Conservation (phyloP, 2,888 invertebrate genomes). For the Loripinus fragilis region DNA sequence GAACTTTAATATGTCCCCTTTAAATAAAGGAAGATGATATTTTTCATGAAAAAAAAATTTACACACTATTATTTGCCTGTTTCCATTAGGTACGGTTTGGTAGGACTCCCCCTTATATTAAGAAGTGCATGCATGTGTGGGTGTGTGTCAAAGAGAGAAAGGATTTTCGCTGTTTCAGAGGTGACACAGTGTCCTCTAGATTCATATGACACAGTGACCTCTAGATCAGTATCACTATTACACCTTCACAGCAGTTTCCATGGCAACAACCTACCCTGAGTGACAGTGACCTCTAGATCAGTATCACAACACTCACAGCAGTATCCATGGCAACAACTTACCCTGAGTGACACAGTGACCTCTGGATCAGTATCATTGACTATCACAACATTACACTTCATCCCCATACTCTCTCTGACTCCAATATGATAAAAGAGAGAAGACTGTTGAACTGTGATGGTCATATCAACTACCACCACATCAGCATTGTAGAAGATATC, state of each 20-base stretch:
- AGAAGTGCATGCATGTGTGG: too few relatives aligned
- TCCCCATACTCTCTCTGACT: constrained; percentile 98
- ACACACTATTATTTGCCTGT: too few relatives aligned
- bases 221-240: constrained; percentile 90
- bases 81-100: too few relatives aligned
- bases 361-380: constrained; percentile 90
- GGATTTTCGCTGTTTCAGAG: too few relatives aligned
- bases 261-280: too few relatives aligned
- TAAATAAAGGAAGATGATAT: too few relatives aligned
- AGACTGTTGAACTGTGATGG: constrained; percentile 93
- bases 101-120: too few relatives aligned
- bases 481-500: constrained; percentile 99
- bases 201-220: constrained; percentile 89
- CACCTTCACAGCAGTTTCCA: constrained; percentile 92
- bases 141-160: too few relatives aligned
- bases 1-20: too few relatives aligned
- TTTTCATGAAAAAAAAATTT: too few relatives aligned
- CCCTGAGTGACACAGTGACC: constrained; percentile 94
- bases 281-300: constrained; percentile 85
- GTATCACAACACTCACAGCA: too few relatives aligned
- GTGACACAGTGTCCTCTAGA: background rate
- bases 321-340: constrained; percentile 82
- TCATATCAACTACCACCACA: constrained; percentile 97
- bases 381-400: constrained; percentile 93
- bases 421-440: constrained; percentile 98